phyloP scores from a whole-genome alignment of 2,113 vertebrate genomes.

The Heterocephalus glaber region DNA sequence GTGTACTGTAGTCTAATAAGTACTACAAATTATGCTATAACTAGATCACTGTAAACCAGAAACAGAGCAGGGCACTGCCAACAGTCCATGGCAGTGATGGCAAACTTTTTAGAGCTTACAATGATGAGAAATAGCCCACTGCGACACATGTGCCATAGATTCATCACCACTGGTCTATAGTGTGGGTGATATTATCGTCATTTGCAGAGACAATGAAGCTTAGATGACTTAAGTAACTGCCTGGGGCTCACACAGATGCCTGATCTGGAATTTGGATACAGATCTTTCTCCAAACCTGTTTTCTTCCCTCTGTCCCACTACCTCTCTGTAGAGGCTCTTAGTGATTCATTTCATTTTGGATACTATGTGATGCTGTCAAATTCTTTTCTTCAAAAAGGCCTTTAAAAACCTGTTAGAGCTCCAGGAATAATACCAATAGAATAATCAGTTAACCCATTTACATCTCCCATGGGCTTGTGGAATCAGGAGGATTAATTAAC shows the following conservation, averaged over 20 bases:
- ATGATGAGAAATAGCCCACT: not conserved
- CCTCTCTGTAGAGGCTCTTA: not conserved
- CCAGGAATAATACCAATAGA: slow-evolving; percentile 17
- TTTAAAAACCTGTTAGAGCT: not conserved
- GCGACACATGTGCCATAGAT: not conserved
- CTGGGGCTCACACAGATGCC: not conserved
- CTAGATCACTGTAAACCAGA: not conserved
- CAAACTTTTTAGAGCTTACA: not conserved
- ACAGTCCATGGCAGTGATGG: not conserved
- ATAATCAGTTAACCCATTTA: slow-evolving; percentile 33
- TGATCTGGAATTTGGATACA: not conserved
- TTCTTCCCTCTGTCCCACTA: not conserved
- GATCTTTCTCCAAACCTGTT: not conserved
- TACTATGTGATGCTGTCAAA: not conserved
- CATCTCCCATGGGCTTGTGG: not conserved
- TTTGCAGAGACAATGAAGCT: not conserved
- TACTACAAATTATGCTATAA: not conserved
- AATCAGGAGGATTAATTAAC: slow-evolving; percentile 46
- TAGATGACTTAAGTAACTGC: not conserved
- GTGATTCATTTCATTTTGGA: not conserved
- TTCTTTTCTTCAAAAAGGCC: not conserved
- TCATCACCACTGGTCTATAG: not conserved
- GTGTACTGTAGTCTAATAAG: not conserved
- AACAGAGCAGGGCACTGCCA: not conserved
- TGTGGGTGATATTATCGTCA: not conserved